Evolutionary conservation across 1,140 invertebrate species (phyloP).

Genomic region (Heliconius hermathena): DNA sequence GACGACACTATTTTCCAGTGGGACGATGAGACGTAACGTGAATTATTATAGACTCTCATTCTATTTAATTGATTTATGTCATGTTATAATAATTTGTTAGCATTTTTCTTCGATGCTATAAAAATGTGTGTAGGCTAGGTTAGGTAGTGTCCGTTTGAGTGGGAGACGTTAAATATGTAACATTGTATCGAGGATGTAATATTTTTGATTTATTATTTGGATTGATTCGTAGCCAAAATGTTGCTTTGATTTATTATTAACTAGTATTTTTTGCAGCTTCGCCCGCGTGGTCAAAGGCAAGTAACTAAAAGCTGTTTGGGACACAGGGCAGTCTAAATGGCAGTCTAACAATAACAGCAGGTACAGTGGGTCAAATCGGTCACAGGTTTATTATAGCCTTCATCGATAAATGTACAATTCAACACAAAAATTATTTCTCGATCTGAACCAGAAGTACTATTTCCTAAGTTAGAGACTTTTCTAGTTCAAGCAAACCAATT

Average conservation of each 20-base stretch:
- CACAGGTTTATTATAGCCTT: too few relatives aligned
- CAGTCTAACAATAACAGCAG: too few relatives aligned
- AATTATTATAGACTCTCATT: not conserved
- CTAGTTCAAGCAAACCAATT: too few relatives aligned
- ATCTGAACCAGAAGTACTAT: too few relatives aligned
- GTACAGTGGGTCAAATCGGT: too few relatives aligned
- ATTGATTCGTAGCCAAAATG: not conserved
- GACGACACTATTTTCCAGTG: not conserved
- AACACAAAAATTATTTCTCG: too few relatives aligned
- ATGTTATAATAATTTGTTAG: not conserved
- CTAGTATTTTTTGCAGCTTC: too few relatives aligned
- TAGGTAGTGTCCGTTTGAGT: not conserved
- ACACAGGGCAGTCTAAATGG: too few relatives aligned
- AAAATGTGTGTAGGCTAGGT: not conserved
- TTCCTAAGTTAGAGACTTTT: too few relatives aligned
- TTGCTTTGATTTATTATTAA: not conserved
- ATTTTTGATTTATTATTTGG: not conserved
- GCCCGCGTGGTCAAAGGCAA: not conserved
- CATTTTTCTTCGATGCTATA: not conserved
- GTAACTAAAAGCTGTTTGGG: not conserved
- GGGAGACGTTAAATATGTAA: not conserved
- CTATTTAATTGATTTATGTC: conserved; percentile 1
- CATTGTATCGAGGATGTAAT: not conserved
- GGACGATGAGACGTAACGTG: not conserved
- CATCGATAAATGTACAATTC: too few relatives aligned